phyloP scores from a whole-genome alignment of 2,888 invertebrate species.

The Caenorhabditis doughertyi region DNA sequence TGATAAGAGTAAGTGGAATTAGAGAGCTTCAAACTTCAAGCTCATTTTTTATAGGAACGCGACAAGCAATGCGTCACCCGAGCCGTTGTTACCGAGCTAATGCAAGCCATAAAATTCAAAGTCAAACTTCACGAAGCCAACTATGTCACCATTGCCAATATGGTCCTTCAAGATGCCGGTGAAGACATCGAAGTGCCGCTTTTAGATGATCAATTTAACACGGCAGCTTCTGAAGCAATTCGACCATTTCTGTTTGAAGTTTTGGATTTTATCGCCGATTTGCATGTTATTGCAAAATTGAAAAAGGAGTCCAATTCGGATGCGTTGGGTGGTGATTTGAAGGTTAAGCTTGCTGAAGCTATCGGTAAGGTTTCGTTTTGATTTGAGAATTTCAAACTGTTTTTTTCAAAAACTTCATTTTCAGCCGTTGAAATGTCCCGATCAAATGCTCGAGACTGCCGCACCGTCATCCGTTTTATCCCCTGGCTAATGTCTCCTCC shows the following conservation, averaged over 20 bases:
- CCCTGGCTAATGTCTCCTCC: slow-evolving; percentile 82
- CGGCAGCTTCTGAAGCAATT: slow-evolving; percentile 95
- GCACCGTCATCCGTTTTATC: slow-evolving; percentile 80
- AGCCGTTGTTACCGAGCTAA: slow-evolving; percentile 93
- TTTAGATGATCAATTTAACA: slow-evolving; percentile 84
- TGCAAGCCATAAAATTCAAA: slow-evolving; percentile 96
- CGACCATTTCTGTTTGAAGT: slow-evolving; percentile 93
- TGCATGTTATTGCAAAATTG: slow-evolving; percentile 95
- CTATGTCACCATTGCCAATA: slow-evolving; percentile 92
- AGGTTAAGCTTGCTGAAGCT: slow-evolving; percentile 86
- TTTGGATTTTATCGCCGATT: slow-evolving; percentile 95
- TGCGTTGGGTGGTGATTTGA: slow-evolving; percentile 95
- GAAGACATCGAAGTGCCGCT: slow-evolving; percentile 72
- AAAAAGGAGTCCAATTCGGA: slow-evolving; percentile 85
- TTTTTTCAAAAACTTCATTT: not conserved
- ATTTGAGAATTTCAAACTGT: not conserved
- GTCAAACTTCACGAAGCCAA: slow-evolving; percentile 95
- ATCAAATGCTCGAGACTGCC: slow-evolving; percentile 77
- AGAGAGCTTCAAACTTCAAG: not conserved
- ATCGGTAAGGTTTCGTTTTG: slow-evolving; percentile 84
- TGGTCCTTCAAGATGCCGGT: slow-evolving; percentile 79
- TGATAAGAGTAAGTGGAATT: slow-evolving; percentile 85
- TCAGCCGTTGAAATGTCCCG: slow-evolving; percentile 72
- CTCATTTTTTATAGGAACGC: slow-evolving; percentile 88
- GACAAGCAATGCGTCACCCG: slow-evolving; percentile 95